Base-by-base conservation (phyloP, 2,113 vertebrate genomes). In the Saimiri boliviensis region DNA sequence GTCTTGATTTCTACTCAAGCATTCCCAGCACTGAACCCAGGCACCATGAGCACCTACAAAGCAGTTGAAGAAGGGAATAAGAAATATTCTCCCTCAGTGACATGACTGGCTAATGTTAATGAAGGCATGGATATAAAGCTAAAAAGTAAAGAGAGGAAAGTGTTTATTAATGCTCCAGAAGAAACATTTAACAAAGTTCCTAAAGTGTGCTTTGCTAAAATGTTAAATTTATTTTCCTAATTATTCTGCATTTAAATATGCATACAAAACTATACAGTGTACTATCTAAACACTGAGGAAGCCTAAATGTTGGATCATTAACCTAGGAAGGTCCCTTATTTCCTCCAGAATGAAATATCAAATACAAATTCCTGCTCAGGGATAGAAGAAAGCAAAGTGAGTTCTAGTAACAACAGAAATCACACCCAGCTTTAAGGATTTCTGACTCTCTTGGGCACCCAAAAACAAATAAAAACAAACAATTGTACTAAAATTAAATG, bases 231-330 rank as follows among this genome's bases (percentile, higher is more conserved):
- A 86, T 49, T 83, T 94, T 89, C 30, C 63, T 83, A 94, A 89
- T 63, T 94, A 89, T 74, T 74, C 56, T 76, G 14, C n/a, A 42
- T 40, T 89, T 63, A 94, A 89, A 89, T 81, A 76, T 35, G 73
- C 8, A 66, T 40, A 35, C 12, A 58, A 58, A 74, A 63, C 63
- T 83, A 63, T 30, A 80, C 8, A 81, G 32, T 70, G 68, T n/a
- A 93, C 42, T 40, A 89, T 52, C 20, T 74, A 42, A 66, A 66
- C 14, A 76, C 16, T 66, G 68, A 74, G 58, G 82, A 89, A 74
- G 54, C 19, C 45, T 40, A 74, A 73, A 89, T 54, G n/a, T 66
- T 83, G 74, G 27, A 42, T 40, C 52, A 76, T 42, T 94, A 94
- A 42, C 54, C 42, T n/a, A 83, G 45, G 56, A 89, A 83, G 77